Evolutionary conservation across 2,888 invertebrate genomes (phyloP), one percentile per base, ranked within the genome.

Genomic region (Papilio gigon): DNA sequence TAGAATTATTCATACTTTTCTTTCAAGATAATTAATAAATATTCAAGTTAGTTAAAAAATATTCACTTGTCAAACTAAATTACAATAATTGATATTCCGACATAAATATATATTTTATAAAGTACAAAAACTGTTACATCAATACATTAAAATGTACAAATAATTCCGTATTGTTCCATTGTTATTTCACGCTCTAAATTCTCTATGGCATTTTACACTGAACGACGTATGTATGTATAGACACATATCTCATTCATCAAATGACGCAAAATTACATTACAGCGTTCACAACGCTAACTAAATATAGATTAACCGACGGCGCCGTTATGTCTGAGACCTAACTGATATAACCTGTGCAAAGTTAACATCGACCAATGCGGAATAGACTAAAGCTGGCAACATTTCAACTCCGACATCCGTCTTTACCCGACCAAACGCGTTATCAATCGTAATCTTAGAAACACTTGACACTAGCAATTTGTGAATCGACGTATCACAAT

Each of bases 131-230:
- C 12, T 22, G 44, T 60, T 66, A 47, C 5, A 12, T 17, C 33
- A 47, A 66, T 35, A 53, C 50, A 61, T 67, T 67, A 67, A 61
- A 47, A 3, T 35, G 8, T 56, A 63, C 68, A 67, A 76, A 68
- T 83, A 82, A 84, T 80, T 83, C 80, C 77, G 76, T 27, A 78
- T 80, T 79, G 82, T 79, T 80, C 80, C 74, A 85, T 85, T 88
- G 85, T 85, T 80, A 81, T 78, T 84, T 88, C 86, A 86, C 88
- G 89, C 87, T 90, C 89, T 84, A 79, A 86, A 87, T 88, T 87
- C 79, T 78, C 75, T 75, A 73, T 61, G 53, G 71, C 81, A 82
- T 84, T 84, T 62, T 42, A 67, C 62, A 62, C 37, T 33, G 30
- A 8, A n/a, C 67, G 81, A 83, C 77, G 77, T 78, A 77, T 76